A percentile compares a stretch with the other conserved stretches of the same genome.
phyloP scores from a whole-genome alignment of 2,797 vertebrate species.

The Takifugu ocellatus region DNA sequence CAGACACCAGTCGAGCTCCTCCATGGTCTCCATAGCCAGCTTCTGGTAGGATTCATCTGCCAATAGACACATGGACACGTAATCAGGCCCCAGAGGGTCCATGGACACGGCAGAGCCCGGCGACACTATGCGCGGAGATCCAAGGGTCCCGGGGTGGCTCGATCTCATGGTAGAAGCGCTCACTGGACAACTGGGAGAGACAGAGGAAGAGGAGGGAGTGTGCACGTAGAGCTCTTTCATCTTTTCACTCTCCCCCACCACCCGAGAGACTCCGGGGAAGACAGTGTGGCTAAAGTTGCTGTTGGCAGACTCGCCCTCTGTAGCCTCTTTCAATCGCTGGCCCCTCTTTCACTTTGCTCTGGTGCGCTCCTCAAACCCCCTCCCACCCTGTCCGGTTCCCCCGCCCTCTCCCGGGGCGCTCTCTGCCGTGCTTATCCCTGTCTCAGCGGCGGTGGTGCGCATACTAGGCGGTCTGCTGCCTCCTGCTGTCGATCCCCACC shows the following conservation, averaged over 20 bases:
- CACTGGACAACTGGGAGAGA: constrained; percentile 49
- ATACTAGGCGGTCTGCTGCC: constrained; percentile 51
- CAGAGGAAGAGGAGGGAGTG: constrained; percentile 65
- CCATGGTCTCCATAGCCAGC: constrained; percentile 95
- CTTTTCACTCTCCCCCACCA: constrained; percentile 46
- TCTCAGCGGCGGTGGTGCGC: neutral
- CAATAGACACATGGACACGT: constrained; percentile 89
- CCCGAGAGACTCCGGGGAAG: constrained; percentile 55
- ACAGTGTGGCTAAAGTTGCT: constrained; percentile 45
- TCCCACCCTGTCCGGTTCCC: constrained; percentile 35
- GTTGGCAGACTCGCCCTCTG: constrained; percentile 49
- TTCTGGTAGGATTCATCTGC: constrained; percentile 98
- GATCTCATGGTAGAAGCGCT: constrained; percentile 47
- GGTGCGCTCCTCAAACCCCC: constrained; percentile 44
- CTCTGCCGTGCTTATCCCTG: neutral
- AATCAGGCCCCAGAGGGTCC: constrained; percentile 81
- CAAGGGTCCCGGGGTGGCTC: constrained; percentile 51
- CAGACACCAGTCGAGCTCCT: constrained; percentile 97
- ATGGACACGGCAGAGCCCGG: constrained; percentile 54
- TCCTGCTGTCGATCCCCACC: constrained; percentile 51
- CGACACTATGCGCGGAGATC: constrained; percentile 39
- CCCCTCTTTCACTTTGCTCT: constrained; percentile 38
- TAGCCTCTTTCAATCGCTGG: constrained; percentile 45
- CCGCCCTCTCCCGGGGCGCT: constrained; percentile 37
- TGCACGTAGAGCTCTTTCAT: constrained; percentile 85